phyloP scores from a whole-genome alignment of 2,797 vertebrate genomes.

The Crocodylus rhombifer region DNA sequence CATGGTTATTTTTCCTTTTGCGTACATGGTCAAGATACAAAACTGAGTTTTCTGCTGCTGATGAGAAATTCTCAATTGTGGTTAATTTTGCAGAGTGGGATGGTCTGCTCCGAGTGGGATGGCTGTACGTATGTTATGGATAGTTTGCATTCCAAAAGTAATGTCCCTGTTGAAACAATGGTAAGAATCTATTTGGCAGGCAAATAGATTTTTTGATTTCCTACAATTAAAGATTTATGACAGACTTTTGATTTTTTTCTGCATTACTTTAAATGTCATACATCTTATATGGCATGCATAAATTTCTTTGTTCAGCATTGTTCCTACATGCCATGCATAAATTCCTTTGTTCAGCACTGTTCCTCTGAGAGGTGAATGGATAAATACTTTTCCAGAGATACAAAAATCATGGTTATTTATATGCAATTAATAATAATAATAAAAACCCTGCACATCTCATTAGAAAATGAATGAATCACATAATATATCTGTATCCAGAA shows the following conservation, averaged over 20 bases:
- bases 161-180: slow-evolving; percentile 46
- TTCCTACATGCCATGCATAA: slow-evolving; percentile 38
- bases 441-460: slow-evolving; percentile 43
- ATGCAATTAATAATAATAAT: slow-evolving; percentile 75
- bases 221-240: slow-evolving; percentile 62
- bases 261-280: slow-evolving; percentile 47
- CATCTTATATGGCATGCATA: slow-evolving; percentile 69
- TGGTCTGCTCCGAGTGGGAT: slow-evolving; percentile 30
- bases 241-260: slow-evolving; percentile 39
- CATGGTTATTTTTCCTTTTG: slow-evolving; percentile 72
- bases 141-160: slow-evolving; percentile 46
- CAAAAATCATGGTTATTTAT: slow-evolving; percentile 72
- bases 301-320: slow-evolving; percentile 66
- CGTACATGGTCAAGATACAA: slow-evolving; percentile 66
- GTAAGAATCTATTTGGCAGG: slow-evolving; percentile 55
- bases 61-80: slow-evolving; percentile 54
- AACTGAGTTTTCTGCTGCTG: slow-evolving; percentile 67
- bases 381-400: slow-evolving; percentile 65
- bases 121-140: slow-evolving; percentile 5
- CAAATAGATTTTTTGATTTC: slow-evolving; percentile 19
- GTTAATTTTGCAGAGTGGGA: slow-evolving; percentile 42
- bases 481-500: slow-evolving; percentile 55
- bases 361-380: slow-evolving; percentile 68
- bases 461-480: slow-evolving; percentile 60
- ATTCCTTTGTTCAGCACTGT: slow-evolving; percentile 52